Base-by-base conservation (phyloP, 2,797 vertebrate species). In the Scarus forsteni region DNA sequence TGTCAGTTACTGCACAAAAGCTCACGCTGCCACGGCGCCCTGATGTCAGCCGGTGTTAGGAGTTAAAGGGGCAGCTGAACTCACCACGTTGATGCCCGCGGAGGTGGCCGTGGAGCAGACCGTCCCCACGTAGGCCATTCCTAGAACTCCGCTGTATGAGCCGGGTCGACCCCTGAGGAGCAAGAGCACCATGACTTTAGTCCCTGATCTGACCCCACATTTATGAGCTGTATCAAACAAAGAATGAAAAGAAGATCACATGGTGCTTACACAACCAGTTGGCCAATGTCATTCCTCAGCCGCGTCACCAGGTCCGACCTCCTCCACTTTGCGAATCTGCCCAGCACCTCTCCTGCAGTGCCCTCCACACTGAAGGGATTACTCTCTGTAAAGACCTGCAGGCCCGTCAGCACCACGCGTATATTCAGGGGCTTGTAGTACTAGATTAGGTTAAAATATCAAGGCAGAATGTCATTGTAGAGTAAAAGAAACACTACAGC, bases 51-150 rank as follows among this genome's bases (percentile, higher is more conserved):
- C 62, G 60, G 52, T 48, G 63, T 67, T 46, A 63, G 60, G 66
- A 51, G 70, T 70, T 52, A 85, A 83, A 79, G 67, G 4, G n/a
- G 18, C 2, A 62, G 50, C 68, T 69, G 14, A 63, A 90, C 96
- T 92, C 66, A 98, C 96, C 86, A 96, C 92, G 49, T 79, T 96
- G 79, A 98, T 96, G 65, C 95, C 96, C 49, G 93, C 96, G 16
- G 91, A 85, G 11, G 1, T 82, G 12, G 92, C 73, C 0, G 27
- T 81, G 0, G 94, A 96, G 88, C 97, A 98, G 13, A 96, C 83
- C 0, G 93, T 91, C 0, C 96, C 94, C 60, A 95, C 94, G 36
- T 92, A 97, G 65, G 96, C 97, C 96, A 97, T 96, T 5, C 96
- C 96, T 40, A 97, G 70, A 3, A 95, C 54, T 0, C 74, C 60